Evolutionary conservation across 2,113 vertebrate species (phyloP).

Genomic region (Lichenostomus cassidix): DNA sequence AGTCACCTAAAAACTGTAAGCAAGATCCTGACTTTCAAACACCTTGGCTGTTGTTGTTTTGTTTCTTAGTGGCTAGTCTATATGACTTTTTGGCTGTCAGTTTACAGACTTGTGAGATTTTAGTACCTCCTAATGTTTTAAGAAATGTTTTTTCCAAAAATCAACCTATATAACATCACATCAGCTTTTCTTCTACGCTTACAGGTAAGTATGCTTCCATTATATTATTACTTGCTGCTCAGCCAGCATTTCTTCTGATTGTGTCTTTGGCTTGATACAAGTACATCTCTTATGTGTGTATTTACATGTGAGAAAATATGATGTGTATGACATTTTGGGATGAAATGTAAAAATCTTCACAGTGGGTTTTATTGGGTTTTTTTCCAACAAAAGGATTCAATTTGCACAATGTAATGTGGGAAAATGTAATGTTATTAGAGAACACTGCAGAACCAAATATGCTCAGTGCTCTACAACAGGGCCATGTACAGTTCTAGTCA

Average conservation of each 20-base stretch:
- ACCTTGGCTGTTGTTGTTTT: neutral
- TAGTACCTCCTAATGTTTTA: neutral
- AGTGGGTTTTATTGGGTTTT: neutral
- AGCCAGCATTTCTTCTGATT: neutral
- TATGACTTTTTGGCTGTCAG: neutral
- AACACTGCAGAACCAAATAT: neutral
- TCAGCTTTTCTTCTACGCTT: neutral
- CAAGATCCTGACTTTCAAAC: neutral
- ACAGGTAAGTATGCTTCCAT: neutral
- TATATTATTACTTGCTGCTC: neutral
- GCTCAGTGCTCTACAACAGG: neutral
- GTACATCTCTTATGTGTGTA: neutral
- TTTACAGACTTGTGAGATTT: neutral
- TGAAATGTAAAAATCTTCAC: neutral
- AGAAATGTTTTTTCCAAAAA: neutral
- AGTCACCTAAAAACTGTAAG: neutral
- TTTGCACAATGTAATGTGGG: accelerated
- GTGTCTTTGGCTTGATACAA: neutral
- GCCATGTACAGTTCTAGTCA: neutral
- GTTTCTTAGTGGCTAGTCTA: neutral
- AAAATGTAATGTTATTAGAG: neutral
- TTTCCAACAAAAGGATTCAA: neutral
- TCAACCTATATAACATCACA: neutral
- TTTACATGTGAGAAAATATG: neutral
- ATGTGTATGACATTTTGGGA: neutral